Base-by-base conservation (phyloP, 2,113 vertebrate species). In the Dasyurus viverrinus region DNA sequence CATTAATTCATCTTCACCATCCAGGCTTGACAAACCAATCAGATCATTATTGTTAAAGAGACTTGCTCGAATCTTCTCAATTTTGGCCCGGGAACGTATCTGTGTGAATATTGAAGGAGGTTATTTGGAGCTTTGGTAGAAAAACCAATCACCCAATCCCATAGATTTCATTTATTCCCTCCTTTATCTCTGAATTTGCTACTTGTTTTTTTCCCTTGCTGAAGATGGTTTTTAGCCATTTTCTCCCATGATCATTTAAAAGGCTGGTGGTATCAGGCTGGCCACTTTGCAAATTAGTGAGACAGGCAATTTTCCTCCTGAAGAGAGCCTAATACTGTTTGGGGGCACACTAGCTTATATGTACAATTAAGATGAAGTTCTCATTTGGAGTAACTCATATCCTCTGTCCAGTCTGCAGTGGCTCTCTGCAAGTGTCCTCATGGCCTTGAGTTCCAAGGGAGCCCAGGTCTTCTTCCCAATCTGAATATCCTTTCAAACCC, bases 1-100 rank as follows among this genome's bases (percentile, higher is more conserved):
- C 99, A 99, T 99, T 84, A 99, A 97, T 92, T 99, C 99, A 90
- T 99, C 99, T 97, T 99, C 99, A 50, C 99, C 99, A 91, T 99
- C 99, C 97, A 99, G 98, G 97, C 99, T 99, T 36, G 99, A 99
- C 95, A 99, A 97, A 36, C 99, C 99, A 98, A 99, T 99, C 97
- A 99, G 98, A 96, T 99, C 99, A 47, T 99, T 99, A 95, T 99
- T 99, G 97, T 99, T 99, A 95, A 99, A 99, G 2, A 99, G 99
- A 97, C 99, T 99, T 93, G 99, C 99, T 93, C 99, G 99, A 91
- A 99, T 99, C 97, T 99, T 99, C 98, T 99, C 99, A 93, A 99
- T 99, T 98, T 99, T 99, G 92, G 99, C 99, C 95, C 99, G 99
- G 95, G 99, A 99, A 48, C 99, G 99, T 95, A 99, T 99, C 99